Conservation (phyloP, 2,797 vertebrate genomes). For the Denticeps clupeoides region DNA sequence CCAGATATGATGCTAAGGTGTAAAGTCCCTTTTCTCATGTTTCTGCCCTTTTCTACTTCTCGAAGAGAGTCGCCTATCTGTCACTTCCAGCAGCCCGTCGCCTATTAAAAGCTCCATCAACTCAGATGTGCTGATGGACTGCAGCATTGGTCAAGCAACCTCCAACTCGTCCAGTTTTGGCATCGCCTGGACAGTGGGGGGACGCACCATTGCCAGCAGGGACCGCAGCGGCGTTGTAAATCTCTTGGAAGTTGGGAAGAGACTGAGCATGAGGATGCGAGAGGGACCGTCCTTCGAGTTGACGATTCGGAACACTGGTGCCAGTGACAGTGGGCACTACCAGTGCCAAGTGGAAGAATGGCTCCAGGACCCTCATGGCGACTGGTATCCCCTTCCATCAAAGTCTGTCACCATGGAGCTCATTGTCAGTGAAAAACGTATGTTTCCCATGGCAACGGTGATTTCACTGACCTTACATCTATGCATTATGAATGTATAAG, state of each 20-base stretch:
- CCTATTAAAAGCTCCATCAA: slow-evolving; percentile 19
- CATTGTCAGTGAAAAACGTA: slow-evolving; percentile 42
- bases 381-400: slow-evolving; percentile 42
- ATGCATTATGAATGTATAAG: too few species aligned
- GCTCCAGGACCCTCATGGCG: slow-evolving; percentile 44
- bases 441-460: slow-evolving; percentile 4
- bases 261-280: slow-evolving; percentile 38
- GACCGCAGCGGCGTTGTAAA: slow-evolving; percentile 38
- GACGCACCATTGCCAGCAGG: slow-evolving; percentile 36
- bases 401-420: slow-evolving; percentile 21
- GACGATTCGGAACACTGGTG: slow-evolving; percentile 42
- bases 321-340: slow-evolving; percentile 47
- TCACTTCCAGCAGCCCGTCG: slow-evolving; percentile 27
- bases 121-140: slow-evolving; percentile 52
- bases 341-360: slow-evolving; percentile 52
- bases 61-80: slow-evolving; percentile 39
- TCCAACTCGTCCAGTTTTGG: slow-evolving; percentile 43
- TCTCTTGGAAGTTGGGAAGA: slow-evolving; percentile 27
- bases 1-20: background rate
- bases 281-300: slow-evolving; percentile 51
- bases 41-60: background rate
- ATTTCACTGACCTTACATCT: too few species aligned
- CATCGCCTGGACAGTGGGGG: slow-evolving; percentile 58
- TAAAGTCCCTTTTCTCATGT: background rate
- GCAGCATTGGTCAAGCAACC: slow-evolving; percentile 36